Evolutionary conservation across 2,113 vertebrate genomes (phyloP).

Genomic region (Eira barbara): DNA sequence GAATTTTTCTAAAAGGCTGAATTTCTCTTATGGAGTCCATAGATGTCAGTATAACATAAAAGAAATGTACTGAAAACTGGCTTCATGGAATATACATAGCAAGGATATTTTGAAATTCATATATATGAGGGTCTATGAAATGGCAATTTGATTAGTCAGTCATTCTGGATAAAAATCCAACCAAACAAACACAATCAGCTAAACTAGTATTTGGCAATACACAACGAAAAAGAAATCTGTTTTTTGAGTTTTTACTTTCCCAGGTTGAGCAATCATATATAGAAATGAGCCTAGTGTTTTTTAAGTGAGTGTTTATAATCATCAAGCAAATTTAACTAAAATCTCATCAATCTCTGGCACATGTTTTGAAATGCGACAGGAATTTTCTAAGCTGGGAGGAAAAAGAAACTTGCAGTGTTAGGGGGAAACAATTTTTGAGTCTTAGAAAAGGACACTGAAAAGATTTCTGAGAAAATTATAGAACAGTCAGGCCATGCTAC

Average conservation of each 20-base stretch:
- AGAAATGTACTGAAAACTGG: slow-evolving; percentile 45
- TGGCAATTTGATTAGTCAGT: slow-evolving; percentile 10
- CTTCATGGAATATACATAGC: neutral
- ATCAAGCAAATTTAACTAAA: slow-evolving; percentile 10
- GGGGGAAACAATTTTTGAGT: slow-evolving; percentile 5
- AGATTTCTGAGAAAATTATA: slow-evolving; percentile 47
- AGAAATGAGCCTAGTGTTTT: slow-evolving; percentile 34
- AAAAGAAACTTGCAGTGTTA: slow-evolving; percentile 47
- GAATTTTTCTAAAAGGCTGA: slow-evolving; percentile 60
- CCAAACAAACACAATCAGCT: neutral
- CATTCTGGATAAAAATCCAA: slow-evolving; percentile 18
- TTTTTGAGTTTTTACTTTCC: slow-evolving; percentile 37
- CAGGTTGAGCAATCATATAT: neutral
- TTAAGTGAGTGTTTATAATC: slow-evolving; percentile 21
- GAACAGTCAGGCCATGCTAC: slow-evolving; percentile 18
- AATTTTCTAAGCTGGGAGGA: slow-evolving; percentile 31
- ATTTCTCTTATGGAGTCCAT: slow-evolving; percentile 73
- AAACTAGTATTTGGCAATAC: slow-evolving; percentile 48
- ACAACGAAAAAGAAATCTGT: neutral
- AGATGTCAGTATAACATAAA: slow-evolving; percentile 78
- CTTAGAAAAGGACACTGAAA: slow-evolving; percentile 47
- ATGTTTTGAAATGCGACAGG: neutral
- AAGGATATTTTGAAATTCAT: slow-evolving; percentile 51
- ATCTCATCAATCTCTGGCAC: neutral
- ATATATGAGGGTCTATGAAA: neutral